Conservation (phyloP, 2,113 vertebrate species). For the Motacilla tschutschensis region DNA sequence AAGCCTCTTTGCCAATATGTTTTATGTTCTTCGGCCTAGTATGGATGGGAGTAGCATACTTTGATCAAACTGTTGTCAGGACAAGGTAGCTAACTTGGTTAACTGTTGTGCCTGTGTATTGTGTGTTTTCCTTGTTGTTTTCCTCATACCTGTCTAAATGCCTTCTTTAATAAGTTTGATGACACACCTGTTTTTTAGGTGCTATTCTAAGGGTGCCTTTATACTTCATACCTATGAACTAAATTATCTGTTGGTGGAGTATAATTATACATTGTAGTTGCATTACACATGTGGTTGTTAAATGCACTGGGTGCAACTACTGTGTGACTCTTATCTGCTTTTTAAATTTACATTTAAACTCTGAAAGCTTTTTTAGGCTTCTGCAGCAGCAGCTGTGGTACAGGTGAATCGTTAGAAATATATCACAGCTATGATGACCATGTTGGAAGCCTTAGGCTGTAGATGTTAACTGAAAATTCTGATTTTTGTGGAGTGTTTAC, state of each 20-base stretch:
- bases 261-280: background rate
- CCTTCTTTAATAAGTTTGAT: background rate
- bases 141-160: background rate
- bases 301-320: background rate
- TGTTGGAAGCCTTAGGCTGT: background rate
- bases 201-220: background rate
- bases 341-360: background rate
- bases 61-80: background rate
- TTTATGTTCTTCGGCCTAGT: rapidly evolving
- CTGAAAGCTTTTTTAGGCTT: background rate
- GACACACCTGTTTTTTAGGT: background rate
- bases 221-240: background rate
- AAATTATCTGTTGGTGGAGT: background rate
- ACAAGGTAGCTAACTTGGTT: background rate
- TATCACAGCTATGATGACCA: rapidly evolving
- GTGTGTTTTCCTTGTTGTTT: background rate
- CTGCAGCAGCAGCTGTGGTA: background rate
- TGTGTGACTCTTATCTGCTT: background rate
- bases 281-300: background rate
- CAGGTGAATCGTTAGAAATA: background rate
- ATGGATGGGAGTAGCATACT: background rate
- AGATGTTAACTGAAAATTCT: background rate
- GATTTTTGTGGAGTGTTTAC: background rate
- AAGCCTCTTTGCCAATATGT: background rate
- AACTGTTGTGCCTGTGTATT: background rate